Percentiles rank a stretch among this genome's conserved stretches.
Evolutionary conservation across 2,113 vertebrate species (phyloP).

Genomic region (Meles meles): DNA sequence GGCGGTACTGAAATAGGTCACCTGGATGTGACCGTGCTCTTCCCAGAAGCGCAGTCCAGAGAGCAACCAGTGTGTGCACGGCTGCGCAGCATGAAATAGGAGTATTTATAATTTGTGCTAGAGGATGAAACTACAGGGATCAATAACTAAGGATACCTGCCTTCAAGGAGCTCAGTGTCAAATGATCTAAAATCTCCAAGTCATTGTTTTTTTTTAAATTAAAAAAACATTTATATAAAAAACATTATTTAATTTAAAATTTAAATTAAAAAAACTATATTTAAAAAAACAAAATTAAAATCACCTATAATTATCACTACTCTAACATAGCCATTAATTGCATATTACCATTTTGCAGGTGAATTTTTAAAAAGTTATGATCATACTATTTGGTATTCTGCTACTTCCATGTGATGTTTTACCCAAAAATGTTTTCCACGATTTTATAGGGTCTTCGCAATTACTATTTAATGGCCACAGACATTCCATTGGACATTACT

Average conservation of each 20-base stretch:
- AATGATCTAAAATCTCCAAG: neutral
- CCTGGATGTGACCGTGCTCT: neutral
- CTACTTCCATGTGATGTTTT: conserved; percentile 34
- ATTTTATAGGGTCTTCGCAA: conserved; percentile 43
- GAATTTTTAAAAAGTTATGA: conserved; percentile 40
- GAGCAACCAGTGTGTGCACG: neutral
- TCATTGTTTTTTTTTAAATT: neutral
- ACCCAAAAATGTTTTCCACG: conserved; percentile 35
- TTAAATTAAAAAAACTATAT: neutral
- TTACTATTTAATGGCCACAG: conserved; percentile 34
- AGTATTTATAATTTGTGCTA: neutral
- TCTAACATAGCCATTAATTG: conserved; percentile 3
- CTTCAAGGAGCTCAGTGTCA: neutral
- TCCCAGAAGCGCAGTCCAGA: neutral
- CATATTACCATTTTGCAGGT: conserved; percentile 31
- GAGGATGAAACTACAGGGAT: neutral
- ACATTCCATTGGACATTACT: conserved; percentile 11
- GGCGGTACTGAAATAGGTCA: neutral
- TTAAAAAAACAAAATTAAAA: neutral
- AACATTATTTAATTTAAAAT: too few species aligned
- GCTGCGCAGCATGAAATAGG: neutral
- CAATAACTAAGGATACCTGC: neutral
- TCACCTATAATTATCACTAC: neutral
- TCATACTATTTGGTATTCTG: conserved; percentile 17
- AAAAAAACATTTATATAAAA: neutral